Conservation (phyloP, 2,797 vertebrate genomes). For the Trachurus trachurus region DNA sequence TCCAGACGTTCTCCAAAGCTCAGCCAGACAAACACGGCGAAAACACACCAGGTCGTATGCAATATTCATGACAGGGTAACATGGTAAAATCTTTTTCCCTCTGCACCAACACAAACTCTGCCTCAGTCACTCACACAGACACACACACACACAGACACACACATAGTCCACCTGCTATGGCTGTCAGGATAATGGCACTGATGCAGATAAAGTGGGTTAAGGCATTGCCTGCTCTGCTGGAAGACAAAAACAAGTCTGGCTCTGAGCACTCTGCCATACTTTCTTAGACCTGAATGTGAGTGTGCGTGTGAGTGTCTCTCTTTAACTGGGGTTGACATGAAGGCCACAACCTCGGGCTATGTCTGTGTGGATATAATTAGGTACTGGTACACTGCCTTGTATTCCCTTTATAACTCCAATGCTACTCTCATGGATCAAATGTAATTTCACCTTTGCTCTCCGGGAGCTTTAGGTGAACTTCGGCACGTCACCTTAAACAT, state of each 20-base stretch:
- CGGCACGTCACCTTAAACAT: background rate
- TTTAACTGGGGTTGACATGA: slow-evolving; percentile 48
- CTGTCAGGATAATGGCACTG: slow-evolving; percentile 74
- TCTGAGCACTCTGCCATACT: slow-evolving; percentile 48
- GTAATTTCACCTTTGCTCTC: slow-evolving; percentile 30
- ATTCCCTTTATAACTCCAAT: slow-evolving; percentile 40
- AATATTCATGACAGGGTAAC: slow-evolving; percentile 72
- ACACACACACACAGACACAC: slow-evolving; percentile 29
- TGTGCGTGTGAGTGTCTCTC: slow-evolving; percentile 11
- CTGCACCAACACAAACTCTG: slow-evolving; percentile 24
- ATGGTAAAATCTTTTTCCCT: slow-evolving; percentile 56
- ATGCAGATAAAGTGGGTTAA: slow-evolving; percentile 83
- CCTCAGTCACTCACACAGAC: slow-evolving; percentile 22
- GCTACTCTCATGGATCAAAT: slow-evolving; percentile 35
- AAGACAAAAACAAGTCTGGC: slow-evolving; percentile 80
- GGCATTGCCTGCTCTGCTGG: slow-evolving; percentile 74
- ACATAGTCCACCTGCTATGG: slow-evolving; percentile 43
- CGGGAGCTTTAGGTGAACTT: slow-evolving; percentile 12
- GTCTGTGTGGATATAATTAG: slow-evolving; percentile 68
- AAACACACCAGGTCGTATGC: slow-evolving; percentile 61
- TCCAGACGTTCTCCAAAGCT: slow-evolving; percentile 48
- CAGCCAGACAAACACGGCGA: slow-evolving; percentile 39
- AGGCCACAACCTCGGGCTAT: slow-evolving; percentile 63
- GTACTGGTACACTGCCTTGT: slow-evolving; percentile 32
- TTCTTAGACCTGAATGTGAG: slow-evolving; percentile 41